Evolutionary conservation across 2,113 vertebrate genomes (phyloP).

Genomic region (Columba livia): DNA sequence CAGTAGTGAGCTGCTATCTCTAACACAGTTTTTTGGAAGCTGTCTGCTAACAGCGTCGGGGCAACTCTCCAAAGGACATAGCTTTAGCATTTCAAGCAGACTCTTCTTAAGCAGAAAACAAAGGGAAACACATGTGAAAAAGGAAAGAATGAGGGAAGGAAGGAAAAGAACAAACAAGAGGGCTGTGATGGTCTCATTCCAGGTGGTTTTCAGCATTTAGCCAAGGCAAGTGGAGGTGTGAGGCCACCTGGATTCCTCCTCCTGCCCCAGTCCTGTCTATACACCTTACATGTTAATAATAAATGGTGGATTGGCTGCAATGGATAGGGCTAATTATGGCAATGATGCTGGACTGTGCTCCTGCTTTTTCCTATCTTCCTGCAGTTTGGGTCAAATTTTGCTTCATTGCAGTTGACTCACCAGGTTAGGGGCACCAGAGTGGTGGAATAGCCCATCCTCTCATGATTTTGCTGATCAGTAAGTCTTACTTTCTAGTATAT

Average conservation of each 20-base stretch:
- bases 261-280: not conserved
- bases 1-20: not conserved
- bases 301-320: not conserved
- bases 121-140: not conserved
- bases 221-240: not conserved
- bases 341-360: not conserved
- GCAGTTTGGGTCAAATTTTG: not conserved
- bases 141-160: not conserved
- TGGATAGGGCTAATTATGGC: not conserved
- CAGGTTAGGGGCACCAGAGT: not conserved
- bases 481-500: not conserved
- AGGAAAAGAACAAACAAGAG: not conserved
- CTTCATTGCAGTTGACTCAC: not conserved
- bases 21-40: not conserved
- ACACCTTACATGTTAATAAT: not conserved
- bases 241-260: not conserved
- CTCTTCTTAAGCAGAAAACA: not conserved
- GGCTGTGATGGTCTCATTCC: not conserved
- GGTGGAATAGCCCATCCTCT: not conserved
- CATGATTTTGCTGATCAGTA: not conserved
- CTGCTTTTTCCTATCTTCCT: not conserved
- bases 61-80: not conserved
- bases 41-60: not conserved
- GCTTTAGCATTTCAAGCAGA: not conserved
- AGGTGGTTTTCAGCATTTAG: not conserved